Base-by-base conservation (phyloP, 2,113 vertebrate species). In the Alectura lathami region DNA sequence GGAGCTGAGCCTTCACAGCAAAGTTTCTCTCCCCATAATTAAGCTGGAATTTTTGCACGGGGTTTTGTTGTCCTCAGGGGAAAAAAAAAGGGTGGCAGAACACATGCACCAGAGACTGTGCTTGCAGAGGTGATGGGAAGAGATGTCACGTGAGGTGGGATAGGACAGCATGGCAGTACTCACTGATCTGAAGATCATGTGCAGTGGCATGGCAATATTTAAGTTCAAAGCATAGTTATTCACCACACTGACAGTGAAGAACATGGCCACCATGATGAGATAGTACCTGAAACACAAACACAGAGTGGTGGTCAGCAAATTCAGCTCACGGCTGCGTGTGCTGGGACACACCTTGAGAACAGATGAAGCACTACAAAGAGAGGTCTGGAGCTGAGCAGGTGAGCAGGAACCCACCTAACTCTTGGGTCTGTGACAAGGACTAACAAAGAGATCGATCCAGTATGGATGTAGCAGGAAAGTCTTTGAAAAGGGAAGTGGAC, bases 181-280 rank as follows among this genome's bases (percentile, higher is more conserved):
- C 95, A 99, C 99, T 15, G 99, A 99, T 99, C 99, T 98, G 96
- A 99, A 99, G 97, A 99, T 99, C 99, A 99, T 99, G 92, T 99
- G 99, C 88, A 99, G 96, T 0, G 99, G 99, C 99, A 99, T 99
- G 45, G 99, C 98, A 0, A 99, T 99, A 94, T 99, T 99, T 91
- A 99, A 98, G 90, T 99, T 99, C 86, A 99, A 98, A 63, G 99
- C 99, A 3, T 99, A 99, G 97, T 99, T 99, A 97, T 99, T 99
- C 89, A 99, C 98, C 93, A 99, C 99, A 1, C 99, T 99, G 96
- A 99, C 98, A 0, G 99, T 98, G 97, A 99, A 99, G 98, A 99
- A 99, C 99, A 99, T 99, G 68, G 98, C 97, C 75, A 99, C 99
- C 99, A 99, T 99, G 57, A 98, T 91, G 32, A 98, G 93, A 26